Percentiles rank a stretch among this genome's conserved stretches.
Evolutionary conservation across 2,113 vertebrate species (phyloP).

Genomic region (Pollachius pollachius): DNA sequence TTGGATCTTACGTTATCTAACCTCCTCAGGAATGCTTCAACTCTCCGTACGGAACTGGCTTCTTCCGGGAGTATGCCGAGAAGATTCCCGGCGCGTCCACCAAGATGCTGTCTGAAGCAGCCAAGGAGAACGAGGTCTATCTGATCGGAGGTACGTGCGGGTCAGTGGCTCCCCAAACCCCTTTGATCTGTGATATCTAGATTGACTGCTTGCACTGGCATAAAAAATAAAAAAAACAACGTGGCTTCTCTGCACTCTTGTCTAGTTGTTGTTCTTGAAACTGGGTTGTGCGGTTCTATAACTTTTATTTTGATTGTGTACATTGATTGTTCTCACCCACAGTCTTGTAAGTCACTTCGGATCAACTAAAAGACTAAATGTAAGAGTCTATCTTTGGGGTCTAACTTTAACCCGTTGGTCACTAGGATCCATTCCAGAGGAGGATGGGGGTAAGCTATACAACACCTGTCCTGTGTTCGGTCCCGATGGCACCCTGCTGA

Average conservation of each 20-base stretch:
- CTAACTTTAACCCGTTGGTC: neutral
- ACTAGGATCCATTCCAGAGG: constrained; percentile 93
- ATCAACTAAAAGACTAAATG: no score
- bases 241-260: neutral
- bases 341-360: no score
- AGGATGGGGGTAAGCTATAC: constrained; percentile 87
- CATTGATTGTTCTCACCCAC: no score
- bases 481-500: constrained; percentile 85
- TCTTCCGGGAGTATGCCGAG: constrained; percentile 88
- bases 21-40: constrained; percentile 90
- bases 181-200: no score
- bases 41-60: constrained; percentile 89
- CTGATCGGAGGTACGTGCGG: constrained; percentile 87
- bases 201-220: no score
- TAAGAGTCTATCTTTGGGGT: no score
- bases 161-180: neutral
- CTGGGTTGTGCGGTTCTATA: neutral
- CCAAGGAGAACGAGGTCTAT: constrained; percentile 85
- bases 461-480: constrained; percentile 91
- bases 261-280: neutral
- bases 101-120: constrained; percentile 82
- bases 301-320: no score
- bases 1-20: neutral
- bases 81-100: constrained; percentile 91
- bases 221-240: no score